A percentile compares a stretch with the other conserved stretches of the same genome.
phyloP scores from a whole-genome alignment of 2,113 vertebrate species.

The Lepus americanus region DNA sequence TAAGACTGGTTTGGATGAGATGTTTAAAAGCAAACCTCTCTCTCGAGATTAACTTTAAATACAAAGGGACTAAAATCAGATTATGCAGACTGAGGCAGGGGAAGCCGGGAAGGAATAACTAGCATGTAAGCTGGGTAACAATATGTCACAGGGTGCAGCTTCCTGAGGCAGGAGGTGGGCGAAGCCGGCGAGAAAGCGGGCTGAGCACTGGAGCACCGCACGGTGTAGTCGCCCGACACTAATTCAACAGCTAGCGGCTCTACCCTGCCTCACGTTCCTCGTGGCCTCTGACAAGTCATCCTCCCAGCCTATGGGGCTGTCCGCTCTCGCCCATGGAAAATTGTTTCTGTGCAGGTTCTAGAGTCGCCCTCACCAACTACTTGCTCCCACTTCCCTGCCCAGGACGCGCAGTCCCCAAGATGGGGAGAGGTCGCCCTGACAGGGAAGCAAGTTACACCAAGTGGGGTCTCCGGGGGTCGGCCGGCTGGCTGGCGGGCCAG shows the following conservation, averaged over 20 bases:
- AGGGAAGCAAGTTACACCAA: constrained; percentile 59
- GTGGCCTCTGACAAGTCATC: constrained; percentile 66
- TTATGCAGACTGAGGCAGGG: constrained; percentile 15
- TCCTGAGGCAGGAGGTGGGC: neutral
- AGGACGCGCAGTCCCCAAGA: neutral
- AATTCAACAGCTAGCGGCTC: constrained; percentile 61
- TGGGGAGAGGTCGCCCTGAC: neutral
- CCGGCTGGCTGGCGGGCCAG: neutral
- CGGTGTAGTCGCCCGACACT: neutral
- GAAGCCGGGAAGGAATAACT: neutral
- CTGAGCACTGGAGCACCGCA: neutral
- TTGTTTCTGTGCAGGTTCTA: neutral
- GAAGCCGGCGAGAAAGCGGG: neutral
- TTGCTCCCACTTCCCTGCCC: constrained; percentile 5
- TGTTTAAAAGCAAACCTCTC: neutral
- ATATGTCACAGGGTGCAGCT: neutral
- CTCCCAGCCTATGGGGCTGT: constrained; percentile 29
- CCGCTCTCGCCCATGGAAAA: neutral
- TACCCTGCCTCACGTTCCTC: constrained; percentile 42
- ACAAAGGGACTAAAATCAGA: constrained; percentile 43
- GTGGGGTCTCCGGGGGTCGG: neutral
- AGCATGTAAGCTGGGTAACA: constrained; percentile 25
- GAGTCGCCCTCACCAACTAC: constrained; percentile 30
- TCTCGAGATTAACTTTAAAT: constrained; percentile 37
- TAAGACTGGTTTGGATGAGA: neutral